phyloP scores from a whole-genome alignment of 2,797 vertebrate species.

The Cossypha heuglini region DNA sequence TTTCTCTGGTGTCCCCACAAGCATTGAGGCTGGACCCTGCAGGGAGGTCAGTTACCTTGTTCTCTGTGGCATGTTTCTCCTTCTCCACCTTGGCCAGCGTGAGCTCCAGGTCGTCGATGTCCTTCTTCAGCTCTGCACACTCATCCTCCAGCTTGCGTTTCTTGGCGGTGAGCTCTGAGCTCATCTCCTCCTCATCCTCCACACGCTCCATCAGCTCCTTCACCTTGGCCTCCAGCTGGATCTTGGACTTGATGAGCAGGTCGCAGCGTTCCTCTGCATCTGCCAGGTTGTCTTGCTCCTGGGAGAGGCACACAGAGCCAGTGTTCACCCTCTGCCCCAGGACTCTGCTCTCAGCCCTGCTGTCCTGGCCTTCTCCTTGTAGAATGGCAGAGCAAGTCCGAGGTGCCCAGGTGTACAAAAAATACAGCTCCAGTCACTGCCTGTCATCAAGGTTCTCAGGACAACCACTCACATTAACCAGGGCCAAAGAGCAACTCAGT shows the following conservation, averaged over 20 bases:
- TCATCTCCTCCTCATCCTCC: constrained; percentile 94
- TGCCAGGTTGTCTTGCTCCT: constrained; percentile 94
- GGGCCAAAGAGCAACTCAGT: neutral
- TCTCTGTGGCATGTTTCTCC: constrained; percentile 92
- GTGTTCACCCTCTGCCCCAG: neutral
- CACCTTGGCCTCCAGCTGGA: constrained; percentile 89
- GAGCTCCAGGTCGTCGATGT: constrained; percentile 92
- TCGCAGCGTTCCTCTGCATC: constrained; percentile 93
- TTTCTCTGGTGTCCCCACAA: neutral
- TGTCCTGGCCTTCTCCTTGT: neutral
- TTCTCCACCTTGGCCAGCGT: constrained; percentile 93
- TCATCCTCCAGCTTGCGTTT: constrained; percentile 93
- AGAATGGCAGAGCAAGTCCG: neutral
- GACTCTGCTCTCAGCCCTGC: neutral
- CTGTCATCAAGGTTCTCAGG: fast-evolving
- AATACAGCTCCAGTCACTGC: neutral
- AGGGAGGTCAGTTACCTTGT: constrained; percentile 78
- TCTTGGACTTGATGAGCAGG: constrained; percentile 91
- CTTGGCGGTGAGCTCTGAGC: constrained; percentile 82
- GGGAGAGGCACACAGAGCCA: neutral
- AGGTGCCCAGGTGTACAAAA: neutral
- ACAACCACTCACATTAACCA: neutral
- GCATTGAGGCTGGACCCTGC: neutral
- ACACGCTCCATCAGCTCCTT: constrained; percentile 88
- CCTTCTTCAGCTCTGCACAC: constrained; percentile 91